Conservation (phyloP, 2,888 invertebrate genomes). For the Mactromeris polynyma region DNA sequence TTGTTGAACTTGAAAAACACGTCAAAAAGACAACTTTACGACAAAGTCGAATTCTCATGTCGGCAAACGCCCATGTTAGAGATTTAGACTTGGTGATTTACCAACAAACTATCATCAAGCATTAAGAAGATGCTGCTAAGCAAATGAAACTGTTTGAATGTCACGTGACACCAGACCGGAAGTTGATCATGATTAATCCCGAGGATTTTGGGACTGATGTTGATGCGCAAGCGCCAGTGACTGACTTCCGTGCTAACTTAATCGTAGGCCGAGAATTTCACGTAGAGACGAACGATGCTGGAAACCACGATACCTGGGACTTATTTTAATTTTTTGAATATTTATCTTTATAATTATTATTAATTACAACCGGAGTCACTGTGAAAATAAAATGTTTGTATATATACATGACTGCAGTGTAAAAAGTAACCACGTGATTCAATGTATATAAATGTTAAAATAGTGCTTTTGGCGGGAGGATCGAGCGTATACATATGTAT, state of each 20-base stretch:
- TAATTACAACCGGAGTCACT: too few species aligned
- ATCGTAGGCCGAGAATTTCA: not conserved
- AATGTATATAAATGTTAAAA: too few species aligned
- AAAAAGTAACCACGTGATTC: too few species aligned
- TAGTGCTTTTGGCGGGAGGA: too few species aligned
- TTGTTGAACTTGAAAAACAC: not conserved
- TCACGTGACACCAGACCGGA: conserved; percentile 26
- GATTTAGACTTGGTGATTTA: conserved; percentile 20
- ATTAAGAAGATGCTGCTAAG: conserved; percentile 9
- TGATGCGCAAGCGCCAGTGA: not conserved
- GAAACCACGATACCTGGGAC: not conserved
- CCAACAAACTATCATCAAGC: conserved; percentile 20
- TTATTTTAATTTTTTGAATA: not conserved
- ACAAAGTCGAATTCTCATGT: not conserved
- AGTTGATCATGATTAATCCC: conserved; percentile 3
- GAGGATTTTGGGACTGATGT: conserved; percentile 21
- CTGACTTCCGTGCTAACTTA: not conserved
- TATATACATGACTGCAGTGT: too few species aligned
- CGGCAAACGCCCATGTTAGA: not conserved
- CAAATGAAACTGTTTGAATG: conserved; percentile 32
- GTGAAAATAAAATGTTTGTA: too few species aligned
- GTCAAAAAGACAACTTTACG: not conserved
- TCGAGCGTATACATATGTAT: too few species aligned
- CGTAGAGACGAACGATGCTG: not conserved
- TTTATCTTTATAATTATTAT: too few species aligned